Evolutionary conservation across 2,113 vertebrate genomes (phyloP).

Genomic region (Girardinichthys multiradiatus): DNA sequence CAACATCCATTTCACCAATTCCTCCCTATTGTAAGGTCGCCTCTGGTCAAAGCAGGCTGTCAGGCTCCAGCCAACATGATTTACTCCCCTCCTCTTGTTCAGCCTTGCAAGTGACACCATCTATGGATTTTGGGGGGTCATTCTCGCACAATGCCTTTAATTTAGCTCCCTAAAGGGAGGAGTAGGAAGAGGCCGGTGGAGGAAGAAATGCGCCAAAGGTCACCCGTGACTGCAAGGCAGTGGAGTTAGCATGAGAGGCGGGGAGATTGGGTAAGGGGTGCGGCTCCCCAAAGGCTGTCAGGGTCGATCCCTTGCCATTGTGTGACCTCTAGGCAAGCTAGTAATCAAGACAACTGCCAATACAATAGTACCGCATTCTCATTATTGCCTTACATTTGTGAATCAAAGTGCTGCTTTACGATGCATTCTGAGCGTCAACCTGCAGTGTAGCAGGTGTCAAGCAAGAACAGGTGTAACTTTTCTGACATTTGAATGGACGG

Average conservation of each 20-base stretch:
- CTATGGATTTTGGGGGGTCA: conserved; percentile 81
- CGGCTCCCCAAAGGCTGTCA: conserved; percentile 81
- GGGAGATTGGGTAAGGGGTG: conserved; percentile 76
- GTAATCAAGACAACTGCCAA: conserved; percentile 67
- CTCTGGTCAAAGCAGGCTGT: conserved; percentile 50
- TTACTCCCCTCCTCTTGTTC: conserved; percentile 67
- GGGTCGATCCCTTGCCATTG: conserved; percentile 79
- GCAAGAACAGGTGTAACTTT: conserved; percentile 20
- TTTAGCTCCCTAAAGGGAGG: conserved; percentile 78
- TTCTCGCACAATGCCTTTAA: conserved; percentile 83
- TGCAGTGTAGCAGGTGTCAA: conserved; percentile 55
- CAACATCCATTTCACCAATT: conserved; percentile 63
- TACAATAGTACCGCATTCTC: background rate
- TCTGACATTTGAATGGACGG: background rate
- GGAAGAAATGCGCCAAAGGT: conserved; percentile 80
- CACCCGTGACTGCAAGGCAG: conserved; percentile 72
- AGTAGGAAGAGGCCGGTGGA: conserved; percentile 66
- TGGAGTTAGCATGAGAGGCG: conserved; percentile 50
- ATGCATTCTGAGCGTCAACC: conserved; percentile 1
- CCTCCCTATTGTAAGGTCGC: conserved; percentile 34
- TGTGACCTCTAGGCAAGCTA: conserved; percentile 77
- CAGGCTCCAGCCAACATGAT: conserved; percentile 63
- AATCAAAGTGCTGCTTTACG: background rate
- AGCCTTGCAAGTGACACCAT: conserved; percentile 69
- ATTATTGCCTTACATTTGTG: background rate